These are phyloP conservation scores for Trachelus troglodyta DNA, from an alignment of 2,888 invertebrate genomes.

Conservation along the genomic window DNA sequence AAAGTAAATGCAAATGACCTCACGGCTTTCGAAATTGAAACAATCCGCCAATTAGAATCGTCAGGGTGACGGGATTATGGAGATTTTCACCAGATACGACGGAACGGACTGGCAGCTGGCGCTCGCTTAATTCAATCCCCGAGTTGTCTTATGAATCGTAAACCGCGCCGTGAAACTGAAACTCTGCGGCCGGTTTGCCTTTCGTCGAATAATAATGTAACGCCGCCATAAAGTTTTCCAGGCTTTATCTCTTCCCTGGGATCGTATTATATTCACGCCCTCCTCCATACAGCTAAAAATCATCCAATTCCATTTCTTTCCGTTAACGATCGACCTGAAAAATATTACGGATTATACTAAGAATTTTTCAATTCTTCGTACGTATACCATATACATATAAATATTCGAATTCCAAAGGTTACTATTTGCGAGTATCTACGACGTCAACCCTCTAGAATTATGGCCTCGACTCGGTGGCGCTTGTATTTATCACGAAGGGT, in stretches of 20 bases:
- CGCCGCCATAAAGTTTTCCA: conserved; percentile 35
- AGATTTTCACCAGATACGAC: conserved; percentile 54
- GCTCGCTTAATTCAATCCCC: conserved; percentile 62
- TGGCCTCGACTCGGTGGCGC: conserved; percentile 4
- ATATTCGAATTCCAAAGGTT: not conserved
- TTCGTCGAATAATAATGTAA: conserved; percentile 46
- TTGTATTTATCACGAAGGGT: conserved; percentile 62
- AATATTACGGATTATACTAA: not conserved
- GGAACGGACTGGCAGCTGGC: conserved; percentile 59
- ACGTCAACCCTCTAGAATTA: not conserved
- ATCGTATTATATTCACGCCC: not conserved
- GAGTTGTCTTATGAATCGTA: conserved; percentile 66
- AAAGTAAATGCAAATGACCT: conserved; percentile 52
- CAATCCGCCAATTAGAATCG: conserved; percentile 66
- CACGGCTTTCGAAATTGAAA: conserved; percentile 62
- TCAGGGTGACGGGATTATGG: conserved; percentile 64
- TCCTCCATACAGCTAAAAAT: not conserved
- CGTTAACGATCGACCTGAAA: not conserved
- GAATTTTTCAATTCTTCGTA: not conserved
- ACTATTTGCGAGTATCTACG: not conserved
- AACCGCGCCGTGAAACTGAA: conserved; percentile 55
- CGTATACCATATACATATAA: not conserved
- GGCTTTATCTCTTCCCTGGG: not conserved
- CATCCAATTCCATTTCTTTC: not conserved
- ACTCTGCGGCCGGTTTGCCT: conserved; percentile 35